Evolutionary conservation across 2,797 vertebrate genomes (phyloP).

Genomic region (Gymnoscopelus braueri): DNA sequence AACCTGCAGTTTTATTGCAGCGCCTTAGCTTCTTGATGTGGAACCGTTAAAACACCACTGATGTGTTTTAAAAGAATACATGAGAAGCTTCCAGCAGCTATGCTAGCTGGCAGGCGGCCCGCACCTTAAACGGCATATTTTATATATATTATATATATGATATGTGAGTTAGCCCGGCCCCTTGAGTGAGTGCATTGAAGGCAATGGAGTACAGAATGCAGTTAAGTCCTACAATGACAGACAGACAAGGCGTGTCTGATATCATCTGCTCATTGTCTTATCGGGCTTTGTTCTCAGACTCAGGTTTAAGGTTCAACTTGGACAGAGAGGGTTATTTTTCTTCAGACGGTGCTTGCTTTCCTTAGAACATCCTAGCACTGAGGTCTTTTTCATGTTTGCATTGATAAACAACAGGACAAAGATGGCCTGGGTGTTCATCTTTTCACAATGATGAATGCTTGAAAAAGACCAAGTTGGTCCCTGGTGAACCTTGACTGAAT

Average conservation of each 20-base stretch:
- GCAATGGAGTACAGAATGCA: conserved; percentile 39
- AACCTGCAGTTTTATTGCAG: conserved; percentile 87
- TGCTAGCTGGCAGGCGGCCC: conserved; percentile 75
- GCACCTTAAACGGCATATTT: conserved; percentile 83
- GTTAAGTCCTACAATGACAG: conserved; percentile 51
- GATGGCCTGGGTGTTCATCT: neutral
- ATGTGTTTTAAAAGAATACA: conserved; percentile 7
- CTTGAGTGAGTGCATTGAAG: conserved; percentile 68
- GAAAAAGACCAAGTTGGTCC: neutral
- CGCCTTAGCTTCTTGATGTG: conserved; percentile 65
- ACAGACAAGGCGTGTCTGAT: conserved; percentile 60
- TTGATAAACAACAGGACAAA: neutral
- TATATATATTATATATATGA: conserved; percentile 90
- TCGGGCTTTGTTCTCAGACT: conserved; percentile 5
- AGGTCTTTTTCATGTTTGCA: neutral
- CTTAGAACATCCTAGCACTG: conserved; percentile 3
- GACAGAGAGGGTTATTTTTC: conserved; percentile 9
- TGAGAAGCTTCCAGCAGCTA: conserved; percentile 67
- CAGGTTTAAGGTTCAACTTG: conserved; percentile 4
- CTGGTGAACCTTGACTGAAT: conserved; percentile 15
- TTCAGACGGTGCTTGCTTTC: conserved; percentile 23
- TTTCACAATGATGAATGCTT: neutral
- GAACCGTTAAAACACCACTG: conserved; percentile 39
- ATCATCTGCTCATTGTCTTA: conserved; percentile 54
- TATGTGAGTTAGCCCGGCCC: conserved; percentile 88